Conservation (phyloP, 2,888 invertebrate genomes). For the Stenichneumon culpator region DNA sequence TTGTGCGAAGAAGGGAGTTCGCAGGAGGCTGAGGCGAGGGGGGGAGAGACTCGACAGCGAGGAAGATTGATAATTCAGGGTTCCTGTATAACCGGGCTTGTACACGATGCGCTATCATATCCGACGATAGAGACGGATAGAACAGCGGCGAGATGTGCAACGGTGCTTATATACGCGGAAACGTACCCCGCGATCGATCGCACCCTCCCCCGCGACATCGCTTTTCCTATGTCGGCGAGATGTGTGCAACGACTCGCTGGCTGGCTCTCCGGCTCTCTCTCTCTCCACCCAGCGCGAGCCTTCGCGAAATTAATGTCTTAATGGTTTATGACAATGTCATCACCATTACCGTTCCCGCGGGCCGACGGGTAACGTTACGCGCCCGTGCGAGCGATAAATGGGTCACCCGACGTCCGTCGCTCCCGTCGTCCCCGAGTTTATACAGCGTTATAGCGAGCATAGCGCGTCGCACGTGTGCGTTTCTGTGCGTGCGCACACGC, state of each 20-base stretch:
- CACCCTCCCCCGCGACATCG: conserved; percentile 61
- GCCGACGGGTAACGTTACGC: conserved; percentile 63
- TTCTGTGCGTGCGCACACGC: conserved; percentile 34
- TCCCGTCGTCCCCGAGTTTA: conserved; percentile 61
- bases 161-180: conserved; percentile 13
- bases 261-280: neutral
- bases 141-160: conserved; percentile 40
- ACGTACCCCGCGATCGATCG: conserved; percentile 64
- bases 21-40: conserved; percentile 36
- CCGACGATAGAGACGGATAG: conserved; percentile 41
- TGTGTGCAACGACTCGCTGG: neutral
- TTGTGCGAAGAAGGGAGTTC: conserved; percentile 8
- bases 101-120: conserved; percentile 58
- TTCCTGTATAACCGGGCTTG: conserved; percentile 54
- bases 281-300: conserved; percentile 39
- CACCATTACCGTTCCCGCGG: conserved; percentile 68
- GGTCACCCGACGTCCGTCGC: conserved; percentile 75
- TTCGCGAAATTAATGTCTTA: conserved; percentile 73
- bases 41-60: conserved; percentile 62
- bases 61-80: conserved; percentile 69
- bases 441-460: conserved; percentile 10
- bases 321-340: conserved; percentile 73
- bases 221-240: conserved; percentile 21
- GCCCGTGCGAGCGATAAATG: conserved; percentile 77
- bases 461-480: conserved; percentile 62